Base-by-base conservation (phyloP, 1,140 invertebrate species). In the Acromyrmex heyeri region DNA sequence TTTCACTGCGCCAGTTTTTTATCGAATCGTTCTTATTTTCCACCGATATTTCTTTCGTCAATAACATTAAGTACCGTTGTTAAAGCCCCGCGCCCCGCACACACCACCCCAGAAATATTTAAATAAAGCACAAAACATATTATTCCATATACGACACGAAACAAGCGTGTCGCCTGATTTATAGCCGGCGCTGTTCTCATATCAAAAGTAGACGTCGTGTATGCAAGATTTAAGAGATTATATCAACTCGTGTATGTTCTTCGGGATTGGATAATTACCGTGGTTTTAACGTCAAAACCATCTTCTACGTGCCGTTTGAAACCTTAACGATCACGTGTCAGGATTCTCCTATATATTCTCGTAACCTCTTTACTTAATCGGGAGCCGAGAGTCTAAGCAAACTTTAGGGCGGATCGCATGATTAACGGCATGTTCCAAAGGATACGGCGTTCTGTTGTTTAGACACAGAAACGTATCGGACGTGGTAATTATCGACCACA, bases 281-380 rank as follows among this genome's bases (percentile, higher is more conserved):
- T 73, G 55, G 44, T 30, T 55, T 73, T 64, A 75, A 70, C 81
- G 57, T 77, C 62, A 70, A 86, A 72, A 73, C 16, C 64, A 67
- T 90, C 59, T 72, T 61, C 55, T 82, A 79, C 38, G 30, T 78
- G 79, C 69, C 67, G 88, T 85, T 87, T 62, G 75, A 81, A 77
- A 70, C 75, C 82, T 86, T 92, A 92, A 92, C 88, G 91, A 92
- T 91, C 91, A 91, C 86, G 85, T 91, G 89, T 92, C 91, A 92
- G 30, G 78, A 77, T 75, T 65, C 69, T 30, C 73, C 76, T 88
- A 90, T 91, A 91, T 90, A 92, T 92, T 82, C 65, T 55, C 48
- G 48, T 81, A 79, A 76, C 81, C 88, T 88, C 87, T 91, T 91
- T 86, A 87, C 82, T 87, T 91, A 92, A 91, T 91, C 88, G 90